These are phyloP conservation scores for Dusona sp. DNA, from an alignment of 2,888 invertebrate genomes.

Conservation along the genomic window DNA sequence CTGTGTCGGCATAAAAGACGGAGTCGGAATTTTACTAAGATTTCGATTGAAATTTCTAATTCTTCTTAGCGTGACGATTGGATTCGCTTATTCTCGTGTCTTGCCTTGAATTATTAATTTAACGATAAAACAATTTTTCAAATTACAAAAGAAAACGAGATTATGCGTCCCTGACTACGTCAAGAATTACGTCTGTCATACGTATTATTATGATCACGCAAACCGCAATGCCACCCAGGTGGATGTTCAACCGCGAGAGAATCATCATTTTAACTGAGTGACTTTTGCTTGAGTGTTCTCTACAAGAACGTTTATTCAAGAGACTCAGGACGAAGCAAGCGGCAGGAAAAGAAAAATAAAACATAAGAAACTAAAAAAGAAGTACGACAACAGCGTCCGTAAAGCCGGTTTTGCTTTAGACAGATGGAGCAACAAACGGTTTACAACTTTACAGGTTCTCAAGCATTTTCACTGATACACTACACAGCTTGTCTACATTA, in stretches of 20 bases:
- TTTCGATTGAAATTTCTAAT: not conserved
- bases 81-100: not conserved
- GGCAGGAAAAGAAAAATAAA: constrained; percentile 21
- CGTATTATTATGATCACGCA: constrained; percentile 66
- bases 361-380: constrained; percentile 2
- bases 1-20: not conserved
- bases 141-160: constrained; percentile 4
- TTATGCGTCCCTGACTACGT: constrained; percentile 13
- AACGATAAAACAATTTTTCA: not conserved
- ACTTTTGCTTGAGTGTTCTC: constrained; percentile 37
- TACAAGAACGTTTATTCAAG: constrained; percentile 28
- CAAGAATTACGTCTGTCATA: constrained; percentile 26
- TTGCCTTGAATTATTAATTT: not conserved
- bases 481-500: not conserved
- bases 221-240: constrained; percentile 76
- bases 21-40: not conserved
- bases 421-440: constrained; percentile 22
- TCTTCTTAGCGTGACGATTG: not conserved
- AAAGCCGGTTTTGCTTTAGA: constrained; percentile 36
- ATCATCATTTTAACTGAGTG: constrained; percentile 67
- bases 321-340: constrained; percentile 12
- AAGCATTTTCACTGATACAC: constrained; percentile 17
- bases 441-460: constrained; percentile 29
- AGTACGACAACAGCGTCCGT: not conserved
- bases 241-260: constrained; percentile 69